Percentiles rank a stretch among this genome's conserved stretches.
Evolutionary conservation across 37 sponge, comb jelly and placozoan genomes (phyloP).

Genomic region (Oscarella lobularis): DNA sequence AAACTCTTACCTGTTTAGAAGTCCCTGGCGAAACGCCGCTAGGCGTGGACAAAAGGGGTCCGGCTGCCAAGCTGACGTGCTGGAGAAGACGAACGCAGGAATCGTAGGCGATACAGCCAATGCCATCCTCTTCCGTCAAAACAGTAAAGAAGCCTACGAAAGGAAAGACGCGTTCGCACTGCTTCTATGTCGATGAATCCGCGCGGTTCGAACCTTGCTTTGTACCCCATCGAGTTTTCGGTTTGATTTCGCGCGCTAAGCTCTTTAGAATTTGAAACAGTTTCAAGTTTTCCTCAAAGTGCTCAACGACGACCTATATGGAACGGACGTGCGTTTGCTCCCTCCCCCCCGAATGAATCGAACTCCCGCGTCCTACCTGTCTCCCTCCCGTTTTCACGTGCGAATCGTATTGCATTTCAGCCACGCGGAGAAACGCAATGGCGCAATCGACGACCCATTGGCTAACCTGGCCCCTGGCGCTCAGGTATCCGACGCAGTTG

Average conservation of each 20-base stretch:
- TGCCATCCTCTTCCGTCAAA: too few relatives aligned
- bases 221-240: too few relatives aligned
- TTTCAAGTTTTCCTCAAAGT: background rate
- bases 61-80: background rate
- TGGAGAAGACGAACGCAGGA: background rate
- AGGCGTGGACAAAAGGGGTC: background rate
- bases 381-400: background rate
- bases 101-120: too few relatives aligned
- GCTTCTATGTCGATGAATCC: too few relatives aligned
- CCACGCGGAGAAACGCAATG: background rate
- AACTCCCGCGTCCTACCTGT: background rate
- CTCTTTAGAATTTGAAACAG: too few relatives aligned
- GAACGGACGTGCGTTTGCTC: too few relatives aligned
- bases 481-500: background rate
- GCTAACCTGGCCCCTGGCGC: background rate
- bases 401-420: background rate
- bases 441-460: background rate
- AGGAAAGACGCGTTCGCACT: too few relatives aligned
- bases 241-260: too few relatives aligned
- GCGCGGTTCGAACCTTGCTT: too few relatives aligned
- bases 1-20: background rate
- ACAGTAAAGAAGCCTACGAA: too few relatives aligned
- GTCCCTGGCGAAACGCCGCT: background rate
- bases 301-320: background rate
- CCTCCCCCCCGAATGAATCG: too few relatives aligned